Conservation (phyloP, 2,888 invertebrate genomes). For the Pterostichus niger region DNA sequence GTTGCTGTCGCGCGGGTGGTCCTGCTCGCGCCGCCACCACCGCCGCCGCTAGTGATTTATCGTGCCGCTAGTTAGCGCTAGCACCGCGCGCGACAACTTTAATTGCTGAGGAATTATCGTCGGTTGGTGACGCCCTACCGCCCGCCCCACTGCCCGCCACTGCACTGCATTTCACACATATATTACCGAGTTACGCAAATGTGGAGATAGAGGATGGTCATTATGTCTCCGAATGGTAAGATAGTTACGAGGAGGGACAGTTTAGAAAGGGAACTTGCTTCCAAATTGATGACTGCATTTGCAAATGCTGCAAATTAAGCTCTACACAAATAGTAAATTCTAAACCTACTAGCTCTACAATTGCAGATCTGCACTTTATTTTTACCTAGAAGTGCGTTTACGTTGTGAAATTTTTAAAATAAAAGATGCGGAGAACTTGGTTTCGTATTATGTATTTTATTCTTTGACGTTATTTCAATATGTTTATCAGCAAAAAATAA, state of each 20-base stretch:
- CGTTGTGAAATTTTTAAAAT: too few relatives aligned
- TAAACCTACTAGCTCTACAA: too few relatives aligned
- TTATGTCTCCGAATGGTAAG: background rate
- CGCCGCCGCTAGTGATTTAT: constrained; percentile 73
- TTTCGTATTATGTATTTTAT: too few relatives aligned
- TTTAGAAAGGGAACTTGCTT: background rate
- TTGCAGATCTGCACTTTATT: too few relatives aligned
- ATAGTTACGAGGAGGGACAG: too few relatives aligned
- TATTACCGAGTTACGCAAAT: constrained; percentile 28
- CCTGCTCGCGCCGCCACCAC: constrained; percentile 69
- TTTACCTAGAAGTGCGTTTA: too few relatives aligned
- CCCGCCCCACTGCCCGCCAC: constrained; percentile 14
- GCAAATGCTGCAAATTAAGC: too few relatives aligned
- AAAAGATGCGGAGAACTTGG: too few relatives aligned
- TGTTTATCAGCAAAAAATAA: too few relatives aligned
- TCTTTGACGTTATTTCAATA: too few relatives aligned
- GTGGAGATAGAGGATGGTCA: constrained; percentile 1
- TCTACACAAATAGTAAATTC: too few relatives aligned
- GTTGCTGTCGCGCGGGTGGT: constrained; percentile 76
- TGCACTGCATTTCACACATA: constrained; percentile 26
- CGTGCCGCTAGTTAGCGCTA: constrained; percentile 74
- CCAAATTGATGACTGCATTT: too few relatives aligned
- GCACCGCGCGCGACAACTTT: constrained; percentile 71
- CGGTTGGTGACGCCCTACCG: constrained; percentile 30
- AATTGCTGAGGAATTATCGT: constrained; percentile 72